Evolutionary conservation across 2,797 vertebrate species (phyloP).

Genomic region (Dryobates pubescens): DNA sequence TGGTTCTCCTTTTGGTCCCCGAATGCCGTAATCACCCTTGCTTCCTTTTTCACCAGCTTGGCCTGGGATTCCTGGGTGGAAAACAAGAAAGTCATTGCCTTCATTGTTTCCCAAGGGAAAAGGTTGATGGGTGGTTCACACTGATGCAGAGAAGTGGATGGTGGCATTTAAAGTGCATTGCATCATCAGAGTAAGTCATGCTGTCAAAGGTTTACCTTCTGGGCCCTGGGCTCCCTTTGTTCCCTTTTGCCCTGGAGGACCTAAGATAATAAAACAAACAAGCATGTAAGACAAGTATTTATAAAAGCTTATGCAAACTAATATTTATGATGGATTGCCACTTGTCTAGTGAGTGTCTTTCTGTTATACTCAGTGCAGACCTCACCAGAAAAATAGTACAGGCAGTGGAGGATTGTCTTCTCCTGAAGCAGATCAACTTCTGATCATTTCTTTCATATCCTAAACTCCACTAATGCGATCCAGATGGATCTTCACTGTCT

Average conservation of each 20-base stretch:
- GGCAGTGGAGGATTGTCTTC: neutral
- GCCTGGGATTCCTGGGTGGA: neutral
- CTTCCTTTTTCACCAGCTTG: neutral
- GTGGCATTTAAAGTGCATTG: neutral
- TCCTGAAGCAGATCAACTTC: neutral
- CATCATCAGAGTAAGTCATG: neutral
- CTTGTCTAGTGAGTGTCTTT: neutral
- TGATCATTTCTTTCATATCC: neutral
- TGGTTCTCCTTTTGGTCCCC: conserved; percentile 33
- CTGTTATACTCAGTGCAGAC: too few species aligned
- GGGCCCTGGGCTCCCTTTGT: conserved; percentile 66
- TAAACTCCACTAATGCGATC: neutral
- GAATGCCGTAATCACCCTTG: neutral
- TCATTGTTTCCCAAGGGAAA: neutral
- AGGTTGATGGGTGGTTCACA: neutral
- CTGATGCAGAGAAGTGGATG: neutral
- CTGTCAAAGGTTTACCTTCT: conserved; percentile 62
- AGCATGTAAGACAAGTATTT: neutral
- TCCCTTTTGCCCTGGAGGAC: conserved; percentile 72
- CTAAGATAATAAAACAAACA: conserved; percentile 60
- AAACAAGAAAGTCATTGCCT: neutral
- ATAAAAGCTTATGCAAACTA: conserved; percentile 42
- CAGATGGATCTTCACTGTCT: neutral
- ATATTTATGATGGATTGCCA: neutral
- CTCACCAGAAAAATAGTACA: too few species aligned